Evolutionary conservation across 2,888 invertebrate species (phyloP).

Genomic region (Pristionchus exspectatus): DNA sequence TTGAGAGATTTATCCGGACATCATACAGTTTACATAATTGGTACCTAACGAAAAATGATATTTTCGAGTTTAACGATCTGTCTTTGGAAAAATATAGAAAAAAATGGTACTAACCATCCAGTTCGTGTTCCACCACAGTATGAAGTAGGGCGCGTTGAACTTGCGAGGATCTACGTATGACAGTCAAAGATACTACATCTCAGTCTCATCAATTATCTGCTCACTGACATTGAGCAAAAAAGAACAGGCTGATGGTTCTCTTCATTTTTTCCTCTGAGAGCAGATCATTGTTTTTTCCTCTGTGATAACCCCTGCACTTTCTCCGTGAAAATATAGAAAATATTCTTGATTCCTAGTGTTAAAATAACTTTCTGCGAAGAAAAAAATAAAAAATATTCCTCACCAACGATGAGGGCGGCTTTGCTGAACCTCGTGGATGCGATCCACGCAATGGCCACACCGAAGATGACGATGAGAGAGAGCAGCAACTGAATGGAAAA

Average conservation of each 20-base stretch:
- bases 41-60: no score
- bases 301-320: no score
- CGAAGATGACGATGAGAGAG: conserved; percentile 65
- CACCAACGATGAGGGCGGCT: conserved; percentile 70
- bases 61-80: not conserved
- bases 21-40: not conserved
- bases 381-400: not conserved
- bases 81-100: not conserved
- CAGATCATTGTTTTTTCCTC: no score
- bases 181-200: no score
- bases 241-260: no score
- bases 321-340: no score
- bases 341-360: no score
- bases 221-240: no score
- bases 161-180: conserved; percentile 56
- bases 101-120: conserved; percentile 65
- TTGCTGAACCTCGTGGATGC: conserved; percentile 77
- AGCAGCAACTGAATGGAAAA: conserved; percentile 58
- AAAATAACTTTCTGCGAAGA: no score
- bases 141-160: conserved; percentile 76
- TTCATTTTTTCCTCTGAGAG: no score
- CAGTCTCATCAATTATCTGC: no score
- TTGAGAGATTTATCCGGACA: not conserved
- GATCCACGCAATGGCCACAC: conserved; percentile 75
- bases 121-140: conserved; percentile 76